Evolutionary conservation across 2,888 invertebrate genomes (phyloP).

Genomic region (Myopa tessellatipennis): DNA sequence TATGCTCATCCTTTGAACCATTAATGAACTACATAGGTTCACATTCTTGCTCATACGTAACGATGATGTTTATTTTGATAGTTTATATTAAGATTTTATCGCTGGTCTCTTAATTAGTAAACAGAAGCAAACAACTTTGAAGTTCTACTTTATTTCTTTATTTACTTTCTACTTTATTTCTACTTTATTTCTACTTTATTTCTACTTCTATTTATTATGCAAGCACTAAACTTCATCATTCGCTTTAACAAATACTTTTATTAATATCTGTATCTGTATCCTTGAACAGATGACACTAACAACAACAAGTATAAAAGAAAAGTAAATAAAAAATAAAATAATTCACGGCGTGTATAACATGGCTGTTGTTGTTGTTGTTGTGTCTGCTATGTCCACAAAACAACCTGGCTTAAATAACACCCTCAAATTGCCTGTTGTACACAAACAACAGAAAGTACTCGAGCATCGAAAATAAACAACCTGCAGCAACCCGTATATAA

Average conservation of each 20-base stretch:
- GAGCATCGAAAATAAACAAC: background rate
- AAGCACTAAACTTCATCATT: too few species aligned
- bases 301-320: background rate
- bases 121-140: too few species aligned
- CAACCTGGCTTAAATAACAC: background rate
- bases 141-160: too few species aligned
- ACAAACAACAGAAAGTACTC: background rate
- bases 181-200: too few species aligned
- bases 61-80: background rate
- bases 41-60: background rate
- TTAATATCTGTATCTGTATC: too few species aligned
- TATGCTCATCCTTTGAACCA: background rate
- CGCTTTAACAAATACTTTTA: too few species aligned
- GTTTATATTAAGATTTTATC: background rate
- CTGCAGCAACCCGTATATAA: background rate
- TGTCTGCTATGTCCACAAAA: too few species aligned
- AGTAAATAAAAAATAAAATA: background rate
- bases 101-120: background rate
- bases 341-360: too few species aligned
- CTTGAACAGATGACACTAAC: too few species aligned
- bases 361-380: too few species aligned
- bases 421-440: background rate
- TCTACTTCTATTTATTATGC: too few species aligned
- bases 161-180: too few species aligned
- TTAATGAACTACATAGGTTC: background rate